Percentiles rank a stretch among this genome's conserved stretches.
Conservation (phyloP, 2,113 vertebrate genomes). For the Albula glossodonta region DNA sequence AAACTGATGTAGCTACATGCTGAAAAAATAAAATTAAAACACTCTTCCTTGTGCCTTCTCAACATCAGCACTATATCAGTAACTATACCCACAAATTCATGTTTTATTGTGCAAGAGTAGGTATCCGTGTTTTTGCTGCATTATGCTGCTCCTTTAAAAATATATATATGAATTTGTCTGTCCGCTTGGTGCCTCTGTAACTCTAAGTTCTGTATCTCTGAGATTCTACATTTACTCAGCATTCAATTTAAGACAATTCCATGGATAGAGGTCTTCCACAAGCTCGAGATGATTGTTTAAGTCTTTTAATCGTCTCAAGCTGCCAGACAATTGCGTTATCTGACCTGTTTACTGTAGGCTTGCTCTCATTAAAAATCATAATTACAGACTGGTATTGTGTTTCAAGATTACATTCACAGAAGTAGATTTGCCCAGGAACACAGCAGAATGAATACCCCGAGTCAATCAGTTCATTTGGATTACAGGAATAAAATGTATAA, state of each 20-base stretch:
- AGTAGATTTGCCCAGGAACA: conserved; percentile 40
- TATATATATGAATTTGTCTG: no score
- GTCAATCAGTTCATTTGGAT: conserved; percentile 64
- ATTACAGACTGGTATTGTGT: conserved; percentile 56
- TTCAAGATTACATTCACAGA: conserved; percentile 44
- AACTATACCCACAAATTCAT: no score
- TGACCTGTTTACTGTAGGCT: conserved; percentile 44
- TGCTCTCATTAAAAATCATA: conserved; percentile 59
- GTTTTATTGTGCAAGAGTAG: no score
- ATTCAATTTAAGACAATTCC: not conserved
- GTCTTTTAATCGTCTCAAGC: conserved; percentile 36
- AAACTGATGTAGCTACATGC: no score
- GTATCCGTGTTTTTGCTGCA: no score
- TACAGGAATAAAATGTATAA: conserved; percentile 60
- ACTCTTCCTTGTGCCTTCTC: no score
- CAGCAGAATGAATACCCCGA: conserved; percentile 52
- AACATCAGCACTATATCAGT: no score
- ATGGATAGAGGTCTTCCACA: conserved; percentile 16
- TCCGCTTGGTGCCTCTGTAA: no score
- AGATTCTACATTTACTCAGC: no score
- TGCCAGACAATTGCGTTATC: conserved; percentile 32
- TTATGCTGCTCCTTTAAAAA: no score
- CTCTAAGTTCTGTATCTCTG: no score
- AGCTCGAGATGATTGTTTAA: conserved; percentile 24
- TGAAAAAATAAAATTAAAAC: no score